A percentile compares a stretch with the other conserved stretches of the same genome.
Evolutionary conservation across 2,888 invertebrate species (phyloP).

Genomic region (Cantharis flavilabris): DNA sequence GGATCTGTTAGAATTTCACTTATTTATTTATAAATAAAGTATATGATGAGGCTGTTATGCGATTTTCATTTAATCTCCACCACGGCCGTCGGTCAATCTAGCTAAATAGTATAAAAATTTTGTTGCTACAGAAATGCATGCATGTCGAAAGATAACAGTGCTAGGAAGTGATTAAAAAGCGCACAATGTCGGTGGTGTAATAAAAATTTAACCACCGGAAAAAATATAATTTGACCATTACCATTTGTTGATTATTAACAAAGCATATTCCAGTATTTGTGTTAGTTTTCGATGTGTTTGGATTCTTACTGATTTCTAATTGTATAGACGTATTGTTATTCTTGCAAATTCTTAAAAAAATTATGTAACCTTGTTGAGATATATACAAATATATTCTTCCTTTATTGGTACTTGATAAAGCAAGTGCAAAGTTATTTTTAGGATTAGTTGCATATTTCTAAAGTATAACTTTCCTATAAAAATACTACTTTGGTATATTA

Average conservation of each 20-base stretch:
- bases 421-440: slow-evolving; percentile 13
- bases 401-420: slow-evolving; percentile 6
- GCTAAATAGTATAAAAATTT: not conserved
- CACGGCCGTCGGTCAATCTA: not conserved
- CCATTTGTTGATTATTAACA: not conserved
- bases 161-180: not conserved
- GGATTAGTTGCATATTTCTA: slow-evolving; percentile 9
- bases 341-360: slow-evolving; percentile 19
- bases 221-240: not conserved
- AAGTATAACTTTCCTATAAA: slow-evolving; percentile 12
- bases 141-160: not conserved
- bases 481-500: slow-evolving; percentile 5
- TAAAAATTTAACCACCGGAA: not conserved
- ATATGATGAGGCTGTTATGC: not conserved
- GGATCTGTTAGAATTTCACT: not conserved
- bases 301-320: slow-evolving; percentile 6
- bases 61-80: not conserved
- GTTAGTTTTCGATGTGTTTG: slow-evolving; percentile 5
- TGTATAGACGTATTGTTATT: slow-evolving; percentile 22
- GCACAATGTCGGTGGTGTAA: not conserved
- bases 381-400: slow-evolving; percentile 6
- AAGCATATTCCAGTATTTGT: slow-evolving; percentile 6
- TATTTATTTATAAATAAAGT: not conserved
- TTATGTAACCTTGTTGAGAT: slow-evolving; percentile 19
- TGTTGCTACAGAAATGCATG: not conserved